Evolutionary conservation across 2,113 vertebrate species (phyloP), one percentile per base, ranked within the genome.

Genomic region (Hymenochirus boettgeri): DNA sequence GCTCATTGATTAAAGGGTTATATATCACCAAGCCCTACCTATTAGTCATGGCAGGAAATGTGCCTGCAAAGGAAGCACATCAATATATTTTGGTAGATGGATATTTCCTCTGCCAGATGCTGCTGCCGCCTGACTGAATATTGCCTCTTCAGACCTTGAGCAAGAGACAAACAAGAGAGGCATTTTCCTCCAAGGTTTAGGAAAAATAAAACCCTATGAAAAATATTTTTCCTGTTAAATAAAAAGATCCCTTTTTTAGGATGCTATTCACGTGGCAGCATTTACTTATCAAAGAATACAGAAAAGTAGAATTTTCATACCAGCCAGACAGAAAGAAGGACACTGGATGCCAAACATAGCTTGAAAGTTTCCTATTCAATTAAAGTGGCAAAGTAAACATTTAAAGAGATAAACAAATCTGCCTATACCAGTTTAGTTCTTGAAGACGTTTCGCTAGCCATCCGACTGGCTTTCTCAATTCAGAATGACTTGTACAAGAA

Each of bases 81-180:
- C 23, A 42, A 55, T 52, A 48, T 18, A 57, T 66, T 71, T 66
- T 26, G 53, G 42, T 26, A 55, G 29, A 31, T 31, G 45, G 31
- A 33, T 26, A 45, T 18, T 56, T 54, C 33, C 18, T 65, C 33
- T 47, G 57, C 46, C 24, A 65, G 61, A n/a, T n/a, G n/a, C n/a
- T n/a, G n/a, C 33, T 61, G 65, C 37, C 26, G 57, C n/a, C 50
- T 39, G 54, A 17, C 3, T 61, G 24, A 46, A 71, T 74, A 73
- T 13, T 3, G 27, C 39, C n/a, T 27, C 62, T 66, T 22, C 55
- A 57, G 59, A 61, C 42, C 59, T 37, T 23, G 67, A 55, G 42
- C 26, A 52, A 45, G 23, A 27, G 64, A 19, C 19, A 24, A 66
- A 69, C 50, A 71, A 37, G 64, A 27, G 11, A 71, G 48, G 45